Conservation (phyloP, 2,888 invertebrate species). For the Stenodera caucasica region DNA sequence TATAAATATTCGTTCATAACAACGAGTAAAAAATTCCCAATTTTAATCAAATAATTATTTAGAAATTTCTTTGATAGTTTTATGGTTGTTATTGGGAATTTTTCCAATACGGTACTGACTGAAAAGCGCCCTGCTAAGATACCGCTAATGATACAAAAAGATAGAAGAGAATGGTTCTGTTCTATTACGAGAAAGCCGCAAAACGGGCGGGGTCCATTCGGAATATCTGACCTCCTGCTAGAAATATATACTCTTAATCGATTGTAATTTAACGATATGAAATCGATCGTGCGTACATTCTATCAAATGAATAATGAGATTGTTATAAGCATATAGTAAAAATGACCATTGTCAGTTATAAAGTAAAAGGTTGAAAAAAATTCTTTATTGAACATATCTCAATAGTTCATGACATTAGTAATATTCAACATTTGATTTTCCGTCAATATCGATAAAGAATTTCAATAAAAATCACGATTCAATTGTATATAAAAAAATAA, state of each 20-base stretch:
- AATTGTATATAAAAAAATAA: background rate
- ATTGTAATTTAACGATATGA: slow-evolving; percentile 47
- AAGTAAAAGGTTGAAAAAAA: slow-evolving; percentile 24
- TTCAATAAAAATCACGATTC: slow-evolving; percentile 17
- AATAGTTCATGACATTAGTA: slow-evolving; percentile 27
- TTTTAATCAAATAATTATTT: slow-evolving; percentile 5
- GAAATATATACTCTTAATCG: slow-evolving; percentile 42
- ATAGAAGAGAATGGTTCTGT: slow-evolving; percentile 38
- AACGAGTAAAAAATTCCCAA: slow-evolving; percentile 11
- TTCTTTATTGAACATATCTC: slow-evolving; percentile 24
- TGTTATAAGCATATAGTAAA: slow-evolving; percentile 28
- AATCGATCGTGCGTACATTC: slow-evolving; percentile 42
- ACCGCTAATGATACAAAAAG: slow-evolving; percentile 49
- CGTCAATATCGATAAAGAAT: slow-evolving; percentile 22
- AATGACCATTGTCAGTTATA: slow-evolving; percentile 23
- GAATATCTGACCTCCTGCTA: slow-evolving; percentile 39
- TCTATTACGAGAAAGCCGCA: slow-evolving; percentile 37
- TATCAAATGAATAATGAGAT: slow-evolving; percentile 29
- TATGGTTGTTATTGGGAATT: too few species aligned
- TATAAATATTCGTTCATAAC: slow-evolving; percentile 10
- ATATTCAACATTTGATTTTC: slow-evolving; percentile 25
- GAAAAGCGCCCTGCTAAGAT: slow-evolving; percentile 43
- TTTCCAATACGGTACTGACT: slow-evolving; percentile 33
- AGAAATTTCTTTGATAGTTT: too few species aligned
- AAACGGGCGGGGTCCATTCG: slow-evolving; percentile 35